Percentiles rank a stretch among this genome's conserved stretches.
These are phyloP conservation scores for Cylloceria caligata DNA, from an alignment of 2,888 invertebrate genomes.

Conservation along the genomic window DNA sequence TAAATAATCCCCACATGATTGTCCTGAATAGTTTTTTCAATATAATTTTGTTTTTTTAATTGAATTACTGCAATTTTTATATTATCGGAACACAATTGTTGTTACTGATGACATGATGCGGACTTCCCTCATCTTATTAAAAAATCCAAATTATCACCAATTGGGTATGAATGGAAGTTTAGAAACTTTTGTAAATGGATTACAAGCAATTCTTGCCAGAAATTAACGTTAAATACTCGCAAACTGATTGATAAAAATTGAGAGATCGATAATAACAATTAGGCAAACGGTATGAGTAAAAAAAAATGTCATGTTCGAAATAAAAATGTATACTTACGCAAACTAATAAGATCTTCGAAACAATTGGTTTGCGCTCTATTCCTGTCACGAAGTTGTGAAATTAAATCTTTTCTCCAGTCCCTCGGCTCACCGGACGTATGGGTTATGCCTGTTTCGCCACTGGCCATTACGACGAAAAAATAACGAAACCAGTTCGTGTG, in stretches of 20 bases:
- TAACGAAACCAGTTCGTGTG: background rate
- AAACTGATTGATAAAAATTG: background rate
- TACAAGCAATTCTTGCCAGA: too few species aligned
- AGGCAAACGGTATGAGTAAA: background rate
- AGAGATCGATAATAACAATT: background rate
- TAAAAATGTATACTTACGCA: constrained; percentile 88
- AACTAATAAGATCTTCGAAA: constrained; percentile 92
- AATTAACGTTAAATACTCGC: background rate
- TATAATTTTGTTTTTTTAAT: too few species aligned
- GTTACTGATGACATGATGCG: too few species aligned
- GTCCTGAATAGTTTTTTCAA: too few species aligned
- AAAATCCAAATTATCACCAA: too few species aligned
- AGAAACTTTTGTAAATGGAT: too few species aligned
- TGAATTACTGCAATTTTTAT: too few species aligned
- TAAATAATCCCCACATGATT: too few species aligned
- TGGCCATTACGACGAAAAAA: constrained; percentile 76
- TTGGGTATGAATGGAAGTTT: too few species aligned
- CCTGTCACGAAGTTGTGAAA: constrained; percentile 89
- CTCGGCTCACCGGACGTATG: constrained; percentile 79
- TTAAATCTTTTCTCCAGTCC: constrained; percentile 90
- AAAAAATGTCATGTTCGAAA: background rate
- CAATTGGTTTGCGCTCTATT: constrained; percentile 91
- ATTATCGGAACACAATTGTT: too few species aligned
- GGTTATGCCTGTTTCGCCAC: constrained; percentile 73
- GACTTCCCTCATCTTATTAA: too few species aligned